Percentiles rank a stretch among this genome's conserved stretches.
These are phyloP conservation scores for Mechanitis messenoides DNA, from an alignment of 2,888 invertebrate species.

Conservation along the genomic window DNA sequence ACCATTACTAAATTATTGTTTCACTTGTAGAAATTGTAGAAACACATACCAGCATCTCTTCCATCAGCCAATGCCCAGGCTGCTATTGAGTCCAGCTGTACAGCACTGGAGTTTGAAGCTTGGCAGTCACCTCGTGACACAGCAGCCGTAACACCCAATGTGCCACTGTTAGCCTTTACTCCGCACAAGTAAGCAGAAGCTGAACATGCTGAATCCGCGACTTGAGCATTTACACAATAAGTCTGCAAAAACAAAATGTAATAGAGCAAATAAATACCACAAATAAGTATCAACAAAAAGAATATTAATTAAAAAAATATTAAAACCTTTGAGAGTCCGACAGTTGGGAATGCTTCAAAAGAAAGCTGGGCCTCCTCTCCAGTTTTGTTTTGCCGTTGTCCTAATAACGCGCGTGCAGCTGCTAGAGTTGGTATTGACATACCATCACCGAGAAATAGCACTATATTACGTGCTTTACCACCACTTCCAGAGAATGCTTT, in stretches of 20 bases:
- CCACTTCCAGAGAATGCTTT: conserved; percentile 36
- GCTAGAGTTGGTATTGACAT: conserved; percentile 83
- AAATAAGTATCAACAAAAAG: background rate
- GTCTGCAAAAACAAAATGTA: conserved; percentile 49
- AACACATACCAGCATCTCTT: conserved; percentile 47
- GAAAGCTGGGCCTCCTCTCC: conserved; percentile 78
- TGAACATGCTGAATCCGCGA: conserved; percentile 83
- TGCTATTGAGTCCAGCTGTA: conserved; percentile 79
- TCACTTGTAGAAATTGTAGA: background rate
- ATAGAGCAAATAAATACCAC: background rate
- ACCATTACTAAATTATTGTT: too few relatives aligned
- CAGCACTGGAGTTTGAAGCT: conserved; percentile 66
- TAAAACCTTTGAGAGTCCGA: conserved; percentile 79
- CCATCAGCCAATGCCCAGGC: conserved; percentile 78
- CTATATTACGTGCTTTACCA: conserved; percentile 70
- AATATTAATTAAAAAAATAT: conserved; percentile 1
- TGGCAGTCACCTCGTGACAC: conserved; percentile 78
- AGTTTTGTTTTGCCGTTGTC: conserved; percentile 69
- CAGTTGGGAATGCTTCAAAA: conserved; percentile 79
- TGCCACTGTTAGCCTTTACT: conserved; percentile 79
- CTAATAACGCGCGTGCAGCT: conserved; percentile 79
- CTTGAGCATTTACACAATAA: conserved; percentile 78
- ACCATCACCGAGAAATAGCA: conserved; percentile 85
- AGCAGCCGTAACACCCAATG: conserved; percentile 80
- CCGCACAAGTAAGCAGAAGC: conserved; percentile 83